Conservation (phyloP, 2,113 vertebrate genomes). For the Edolisoma coerulescens region DNA sequence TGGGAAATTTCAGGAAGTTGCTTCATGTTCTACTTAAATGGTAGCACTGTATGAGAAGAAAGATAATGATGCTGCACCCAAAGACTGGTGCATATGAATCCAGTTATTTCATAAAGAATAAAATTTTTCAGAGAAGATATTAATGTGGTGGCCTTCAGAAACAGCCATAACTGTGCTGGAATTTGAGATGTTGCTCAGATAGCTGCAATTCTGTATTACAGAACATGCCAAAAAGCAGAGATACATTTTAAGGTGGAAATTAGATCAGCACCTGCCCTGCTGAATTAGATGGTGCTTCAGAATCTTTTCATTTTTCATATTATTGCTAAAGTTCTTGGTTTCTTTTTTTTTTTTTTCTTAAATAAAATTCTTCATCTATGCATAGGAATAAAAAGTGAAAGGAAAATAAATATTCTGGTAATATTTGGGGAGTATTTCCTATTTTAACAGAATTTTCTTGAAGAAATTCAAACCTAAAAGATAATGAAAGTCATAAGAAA, state of each 20-base stretch:
- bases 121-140: not conserved
- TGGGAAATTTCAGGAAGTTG: not conserved
- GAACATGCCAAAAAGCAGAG: not conserved
- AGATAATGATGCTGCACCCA: not conserved
- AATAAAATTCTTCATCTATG: not conserved
- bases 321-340: not conserved
- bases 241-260: not conserved
- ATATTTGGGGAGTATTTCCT: not conserved
- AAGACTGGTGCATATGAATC: not conserved
- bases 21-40: not conserved
- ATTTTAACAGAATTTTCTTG: not conserved
- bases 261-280: not conserved
- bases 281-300: not conserved
- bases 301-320: not conserved
- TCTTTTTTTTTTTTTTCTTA: not conserved
- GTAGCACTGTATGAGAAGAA: not conserved
- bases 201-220: not conserved
- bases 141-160: not conserved
- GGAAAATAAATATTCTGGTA: not conserved
- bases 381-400: not conserved
- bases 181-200: not conserved
- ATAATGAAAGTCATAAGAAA: not conserved
- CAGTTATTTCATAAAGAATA: not conserved
- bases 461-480: not conserved
- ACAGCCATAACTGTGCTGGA: not conserved